Conservation (phyloP, 2,888 invertebrate species). For the Mimachlamys varia region DNA sequence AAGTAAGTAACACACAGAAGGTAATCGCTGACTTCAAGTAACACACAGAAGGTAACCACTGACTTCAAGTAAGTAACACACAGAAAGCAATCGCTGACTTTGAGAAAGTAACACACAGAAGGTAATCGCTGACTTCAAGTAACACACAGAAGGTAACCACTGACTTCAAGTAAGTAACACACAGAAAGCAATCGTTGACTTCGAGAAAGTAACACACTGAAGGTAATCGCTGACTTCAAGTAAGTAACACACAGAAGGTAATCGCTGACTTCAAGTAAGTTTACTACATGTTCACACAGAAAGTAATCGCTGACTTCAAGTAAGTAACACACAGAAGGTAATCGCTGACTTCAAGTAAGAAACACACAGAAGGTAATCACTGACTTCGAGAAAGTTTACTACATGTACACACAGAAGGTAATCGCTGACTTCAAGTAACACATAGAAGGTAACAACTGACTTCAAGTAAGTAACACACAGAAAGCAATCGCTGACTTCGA, state of each 20-base stretch:
- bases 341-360: constrained; percentile 45
- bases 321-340: constrained; percentile 38
- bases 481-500: no score
- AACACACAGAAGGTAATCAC: background rate
- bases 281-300: constrained; percentile 11
- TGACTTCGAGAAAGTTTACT: constrained; percentile 61
- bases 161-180: constrained; percentile 67
- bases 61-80: background rate
- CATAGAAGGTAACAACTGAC: no score
- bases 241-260: background rate
- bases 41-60: background rate
- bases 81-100: background rate
- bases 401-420: constrained; percentile 41
- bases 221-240: background rate
- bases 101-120: constrained; percentile 68
- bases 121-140: constrained; percentile 51
- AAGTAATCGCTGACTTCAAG: background rate
- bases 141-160: background rate
- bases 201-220: constrained; percentile 37
- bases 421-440: constrained; percentile 52
- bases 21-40: constrained; percentile 54
- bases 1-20: constrained; percentile 60
- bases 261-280: constrained; percentile 66
- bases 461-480: no score
- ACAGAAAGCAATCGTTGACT: constrained; percentile 48